Evolutionary conservation across 2,888 invertebrate species (phyloP).

Genomic region (Drymonia ruficornis): DNA sequence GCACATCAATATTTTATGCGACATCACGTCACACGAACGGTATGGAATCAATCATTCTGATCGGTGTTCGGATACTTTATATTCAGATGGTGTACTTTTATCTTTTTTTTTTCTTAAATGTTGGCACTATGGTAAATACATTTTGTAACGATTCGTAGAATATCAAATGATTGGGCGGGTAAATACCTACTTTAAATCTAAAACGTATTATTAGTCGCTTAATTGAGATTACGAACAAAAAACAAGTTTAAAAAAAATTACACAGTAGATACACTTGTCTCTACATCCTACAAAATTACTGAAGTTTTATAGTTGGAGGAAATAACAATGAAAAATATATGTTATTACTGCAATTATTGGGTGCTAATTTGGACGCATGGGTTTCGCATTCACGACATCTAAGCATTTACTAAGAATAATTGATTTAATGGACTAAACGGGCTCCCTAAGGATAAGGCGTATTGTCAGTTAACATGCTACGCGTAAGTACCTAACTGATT

Average conservation of each 20-base stretch:
- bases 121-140: not conserved
- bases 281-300: too few relatives aligned
- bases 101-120: not conserved
- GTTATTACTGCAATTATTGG: constrained; percentile 43
- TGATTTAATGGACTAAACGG: constrained; percentile 36
- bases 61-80: constrained; percentile 55
- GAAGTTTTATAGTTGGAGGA: too few relatives aligned
- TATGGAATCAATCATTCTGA: constrained; percentile 59
- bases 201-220: too few relatives aligned
- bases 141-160: not conserved
- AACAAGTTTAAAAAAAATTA: too few relatives aligned
- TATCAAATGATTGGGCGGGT: too few relatives aligned
- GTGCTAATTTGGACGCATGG: constrained; percentile 66
- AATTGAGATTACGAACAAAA: too few relatives aligned
- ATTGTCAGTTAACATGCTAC: constrained; percentile 53
- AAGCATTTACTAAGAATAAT: constrained; percentile 52
- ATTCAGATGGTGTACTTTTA: constrained; percentile 62
- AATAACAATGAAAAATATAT: not conserved
- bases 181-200: too few relatives aligned
- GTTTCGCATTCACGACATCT: constrained; percentile 33
- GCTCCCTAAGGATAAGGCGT: constrained; percentile 30
- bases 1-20: constrained; percentile 53
- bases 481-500: too few relatives aligned
- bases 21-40: constrained; percentile 45
- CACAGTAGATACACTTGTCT: too few relatives aligned